phyloP scores from a whole-genome alignment of 1,140 invertebrate species.

The Hydropsyche tenuis region DNA sequence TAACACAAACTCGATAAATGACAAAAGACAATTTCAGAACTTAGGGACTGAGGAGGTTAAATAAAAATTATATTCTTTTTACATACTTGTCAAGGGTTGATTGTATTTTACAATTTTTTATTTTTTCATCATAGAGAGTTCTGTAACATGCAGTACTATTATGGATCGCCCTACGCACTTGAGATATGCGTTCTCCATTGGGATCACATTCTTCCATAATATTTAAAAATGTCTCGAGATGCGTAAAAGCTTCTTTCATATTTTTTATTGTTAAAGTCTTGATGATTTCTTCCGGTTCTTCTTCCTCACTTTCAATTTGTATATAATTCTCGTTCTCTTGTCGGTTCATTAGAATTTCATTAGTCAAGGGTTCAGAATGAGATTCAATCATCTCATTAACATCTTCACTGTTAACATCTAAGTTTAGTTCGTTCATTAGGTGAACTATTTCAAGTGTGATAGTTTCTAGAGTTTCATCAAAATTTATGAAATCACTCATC shows the following conservation, averaged over 20 bases:
- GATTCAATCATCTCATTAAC: slow-evolving; percentile 18
- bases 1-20: too few species aligned
- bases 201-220: slow-evolving; percentile 9
- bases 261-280: slow-evolving; percentile 16
- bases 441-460: slow-evolving; percentile 16
- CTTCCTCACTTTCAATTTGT: slow-evolving; percentile 26
- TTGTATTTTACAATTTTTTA: too few species aligned
- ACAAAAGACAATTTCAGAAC: too few species aligned
- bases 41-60: too few species aligned
- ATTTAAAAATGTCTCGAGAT: slow-evolving; percentile 1
- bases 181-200: too few species aligned
- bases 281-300: neutral
- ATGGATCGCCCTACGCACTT: too few species aligned
- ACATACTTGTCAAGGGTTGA: too few species aligned
- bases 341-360: slow-evolving; percentile 9
- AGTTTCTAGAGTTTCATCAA: slow-evolving; percentile 12
- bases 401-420: slow-evolving; percentile 9
- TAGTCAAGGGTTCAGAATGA: slow-evolving; percentile 1
- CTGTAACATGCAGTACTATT: too few species aligned
- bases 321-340: slow-evolving; percentile 24
- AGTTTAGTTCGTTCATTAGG: slow-evolving; percentile 29
- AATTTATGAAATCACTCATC: slow-evolving; percentile 21
- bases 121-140: too few species aligned
- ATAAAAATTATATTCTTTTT: too few species aligned
- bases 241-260: slow-evolving; percentile 16